These are phyloP conservation scores for Melanotaenia duboulayi DNA, from an alignment of 2,113 vertebrate genomes.

Conservation along the genomic window DNA sequence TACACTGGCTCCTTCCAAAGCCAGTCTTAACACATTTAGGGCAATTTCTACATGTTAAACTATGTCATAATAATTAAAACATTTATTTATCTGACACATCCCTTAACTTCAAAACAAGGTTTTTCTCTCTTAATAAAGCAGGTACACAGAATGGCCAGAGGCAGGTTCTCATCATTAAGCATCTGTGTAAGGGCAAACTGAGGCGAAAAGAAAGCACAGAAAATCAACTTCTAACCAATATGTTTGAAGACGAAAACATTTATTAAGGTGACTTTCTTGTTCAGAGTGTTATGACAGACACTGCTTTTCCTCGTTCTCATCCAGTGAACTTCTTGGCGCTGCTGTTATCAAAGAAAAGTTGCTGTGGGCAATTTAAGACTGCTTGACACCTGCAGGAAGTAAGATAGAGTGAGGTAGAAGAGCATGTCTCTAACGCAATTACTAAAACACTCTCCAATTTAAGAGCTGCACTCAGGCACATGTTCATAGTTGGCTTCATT, in stretches of 20 bases:
- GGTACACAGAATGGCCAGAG: conserved; percentile 5
- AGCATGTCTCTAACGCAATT: conserved; percentile 58
- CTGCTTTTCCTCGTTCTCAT: conserved; percentile 1
- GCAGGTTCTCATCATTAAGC: conserved; percentile 37
- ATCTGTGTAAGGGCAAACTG: not conserved
- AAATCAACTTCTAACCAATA: conserved; percentile 19
- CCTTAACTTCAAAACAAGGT: too few species aligned
- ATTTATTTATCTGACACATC: too few species aligned
- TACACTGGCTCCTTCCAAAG: not conserved
- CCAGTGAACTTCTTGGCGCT: conserved; percentile 4
- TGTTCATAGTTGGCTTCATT: conserved; percentile 42
- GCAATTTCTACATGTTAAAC: not conserved
- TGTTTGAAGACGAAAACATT: conserved; percentile 22
- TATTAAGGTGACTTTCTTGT: conserved; percentile 28
- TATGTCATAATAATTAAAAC: not conserved
- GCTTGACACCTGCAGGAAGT: conserved; percentile 63
- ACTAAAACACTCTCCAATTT: conserved; percentile 65
- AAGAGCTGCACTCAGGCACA: conserved; percentile 54
- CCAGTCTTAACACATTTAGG: not conserved
- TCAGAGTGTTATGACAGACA: conserved; percentile 14
- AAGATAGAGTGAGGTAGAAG: conserved; percentile 53
- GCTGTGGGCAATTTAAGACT: conserved; percentile 38
- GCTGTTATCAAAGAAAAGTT: conserved; percentile 30
- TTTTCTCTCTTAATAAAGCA: not conserved
- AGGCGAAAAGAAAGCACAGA: conserved; percentile 16